These are phyloP conservation scores for Zonotrichia leucophrys DNA, from an alignment of 2,113 vertebrate species.

Conservation along the genomic window DNA sequence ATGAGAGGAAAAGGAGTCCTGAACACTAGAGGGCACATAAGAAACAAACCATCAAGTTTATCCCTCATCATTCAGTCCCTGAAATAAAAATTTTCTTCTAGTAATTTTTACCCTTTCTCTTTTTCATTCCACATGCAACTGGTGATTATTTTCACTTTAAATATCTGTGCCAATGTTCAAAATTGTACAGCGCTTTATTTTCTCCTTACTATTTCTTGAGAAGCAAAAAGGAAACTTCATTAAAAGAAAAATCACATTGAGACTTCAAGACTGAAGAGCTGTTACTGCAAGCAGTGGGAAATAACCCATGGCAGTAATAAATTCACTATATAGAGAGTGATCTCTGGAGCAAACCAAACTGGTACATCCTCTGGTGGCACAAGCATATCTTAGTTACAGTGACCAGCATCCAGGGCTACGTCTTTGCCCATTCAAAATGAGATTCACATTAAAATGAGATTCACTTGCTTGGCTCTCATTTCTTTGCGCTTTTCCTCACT, in stretches of 20 bases:
- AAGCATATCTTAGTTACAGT: background rate
- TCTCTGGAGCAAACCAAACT: background rate
- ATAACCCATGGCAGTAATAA: background rate
- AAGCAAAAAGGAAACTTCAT: background rate
- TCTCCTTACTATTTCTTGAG: background rate
- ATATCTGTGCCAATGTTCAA: background rate
- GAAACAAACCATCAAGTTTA: constrained; percentile 13
- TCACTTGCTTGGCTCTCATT: background rate
- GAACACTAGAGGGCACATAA: constrained; percentile 36
- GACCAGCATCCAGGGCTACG: background rate
- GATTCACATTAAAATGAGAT: background rate
- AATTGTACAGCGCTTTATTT: background rate
- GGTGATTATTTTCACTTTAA: background rate
- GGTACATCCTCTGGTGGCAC: rapidly evolving
- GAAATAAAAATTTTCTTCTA: background rate
- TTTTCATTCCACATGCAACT: background rate
- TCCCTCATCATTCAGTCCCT: background rate
- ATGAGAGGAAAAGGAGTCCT: background rate
- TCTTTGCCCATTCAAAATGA: background rate
- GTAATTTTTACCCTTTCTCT: background rate
- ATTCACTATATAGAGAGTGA: background rate
- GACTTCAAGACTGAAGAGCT: background rate
- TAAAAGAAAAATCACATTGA: background rate
- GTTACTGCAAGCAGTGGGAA: background rate
- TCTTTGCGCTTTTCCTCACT: rapidly evolving